Evolutionary conservation across 1,140 invertebrate species (phyloP).

Genomic region (Phortica variegata): DNA sequence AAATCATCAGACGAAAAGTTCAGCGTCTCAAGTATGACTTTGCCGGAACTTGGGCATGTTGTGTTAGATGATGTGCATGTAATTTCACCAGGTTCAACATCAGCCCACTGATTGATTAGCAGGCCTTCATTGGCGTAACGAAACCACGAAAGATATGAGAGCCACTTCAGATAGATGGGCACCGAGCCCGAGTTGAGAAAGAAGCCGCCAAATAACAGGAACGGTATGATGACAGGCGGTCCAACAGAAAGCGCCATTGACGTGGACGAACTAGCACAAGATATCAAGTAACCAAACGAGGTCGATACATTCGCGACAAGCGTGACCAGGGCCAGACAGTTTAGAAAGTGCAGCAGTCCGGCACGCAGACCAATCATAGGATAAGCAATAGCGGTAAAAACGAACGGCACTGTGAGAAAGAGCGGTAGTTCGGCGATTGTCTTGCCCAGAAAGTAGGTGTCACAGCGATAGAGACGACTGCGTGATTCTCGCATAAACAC

Average conservation of each 20-base stretch:
- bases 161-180: constrained; percentile 85
- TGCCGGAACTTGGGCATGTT: constrained; percentile 74
- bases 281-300: constrained; percentile 93
- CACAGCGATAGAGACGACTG: constrained; percentile 89
- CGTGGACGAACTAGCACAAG: constrained; percentile 76
- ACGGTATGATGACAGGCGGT: constrained; percentile 87
- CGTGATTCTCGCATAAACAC: constrained; percentile 89
- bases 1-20: constrained; percentile 81
- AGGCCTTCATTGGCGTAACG: constrained; percentile 91
- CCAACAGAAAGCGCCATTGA: constrained; percentile 86
- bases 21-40: constrained; percentile 74
- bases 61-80: constrained; percentile 70
- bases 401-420: constrained; percentile 76
- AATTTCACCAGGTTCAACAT: constrained; percentile 66
- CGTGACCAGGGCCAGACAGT: constrained; percentile 71
- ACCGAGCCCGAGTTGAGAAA: constrained; percentile 90
- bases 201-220: constrained; percentile 93
- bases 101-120: constrained; percentile 90
- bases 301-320: constrained; percentile 88
- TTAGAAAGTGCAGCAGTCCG: constrained; percentile 70
- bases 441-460: constrained; percentile 92
- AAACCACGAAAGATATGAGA: constrained; percentile 95
- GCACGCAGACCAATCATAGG: constrained; percentile 84
- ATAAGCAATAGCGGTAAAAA: constrained; percentile 85
- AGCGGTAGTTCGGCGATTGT: constrained; percentile 84